Evolutionary conservation across 2,888 invertebrate species (phyloP).

Genomic region (Taphrorychus bicolor): DNA sequence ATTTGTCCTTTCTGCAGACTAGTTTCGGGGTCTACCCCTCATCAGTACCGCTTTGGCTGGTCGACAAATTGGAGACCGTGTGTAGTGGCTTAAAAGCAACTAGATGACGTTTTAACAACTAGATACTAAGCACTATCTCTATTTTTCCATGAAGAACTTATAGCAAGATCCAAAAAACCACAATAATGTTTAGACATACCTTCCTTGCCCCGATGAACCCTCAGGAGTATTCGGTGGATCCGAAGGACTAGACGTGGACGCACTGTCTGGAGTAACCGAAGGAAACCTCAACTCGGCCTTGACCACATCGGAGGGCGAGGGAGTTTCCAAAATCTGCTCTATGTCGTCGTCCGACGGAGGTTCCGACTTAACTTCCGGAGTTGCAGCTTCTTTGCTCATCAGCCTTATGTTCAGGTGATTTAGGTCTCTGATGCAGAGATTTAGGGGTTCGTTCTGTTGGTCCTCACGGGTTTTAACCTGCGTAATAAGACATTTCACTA

Average conservation of each 20-base stretch:
- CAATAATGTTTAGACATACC: constrained; percentile 45
- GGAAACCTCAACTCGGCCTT: constrained; percentile 46
- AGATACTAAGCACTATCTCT: too few relatives aligned
- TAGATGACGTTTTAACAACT: too few relatives aligned
- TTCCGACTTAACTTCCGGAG: constrained; percentile 69
- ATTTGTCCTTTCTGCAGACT: too few relatives aligned
- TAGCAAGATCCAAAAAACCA: not conserved
- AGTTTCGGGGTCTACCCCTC: too few relatives aligned
- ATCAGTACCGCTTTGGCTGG: too few relatives aligned
- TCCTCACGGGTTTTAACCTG: constrained; percentile 24
- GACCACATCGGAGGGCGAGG: constrained; percentile 49
- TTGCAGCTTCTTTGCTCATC: constrained; percentile 67
- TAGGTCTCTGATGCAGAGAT: constrained; percentile 81
- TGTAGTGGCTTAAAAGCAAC: too few relatives aligned
- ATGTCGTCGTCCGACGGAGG: constrained; percentile 64
- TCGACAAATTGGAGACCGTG: too few relatives aligned
- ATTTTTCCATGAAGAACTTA: too few relatives aligned
- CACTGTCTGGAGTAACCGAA: constrained; percentile 52
- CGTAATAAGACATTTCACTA: constrained; percentile 3
- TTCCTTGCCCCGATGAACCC: constrained; percentile 56
- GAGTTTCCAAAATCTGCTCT: constrained; percentile 57
- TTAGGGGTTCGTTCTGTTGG: constrained; percentile 75
- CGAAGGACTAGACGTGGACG: constrained; percentile 59
- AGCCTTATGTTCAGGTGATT: constrained; percentile 72
- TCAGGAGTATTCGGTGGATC: constrained; percentile 59